These are phyloP conservation scores for Pegea sp. DNA, from an alignment of 23 tunicate species.

Conservation along the genomic window DNA sequence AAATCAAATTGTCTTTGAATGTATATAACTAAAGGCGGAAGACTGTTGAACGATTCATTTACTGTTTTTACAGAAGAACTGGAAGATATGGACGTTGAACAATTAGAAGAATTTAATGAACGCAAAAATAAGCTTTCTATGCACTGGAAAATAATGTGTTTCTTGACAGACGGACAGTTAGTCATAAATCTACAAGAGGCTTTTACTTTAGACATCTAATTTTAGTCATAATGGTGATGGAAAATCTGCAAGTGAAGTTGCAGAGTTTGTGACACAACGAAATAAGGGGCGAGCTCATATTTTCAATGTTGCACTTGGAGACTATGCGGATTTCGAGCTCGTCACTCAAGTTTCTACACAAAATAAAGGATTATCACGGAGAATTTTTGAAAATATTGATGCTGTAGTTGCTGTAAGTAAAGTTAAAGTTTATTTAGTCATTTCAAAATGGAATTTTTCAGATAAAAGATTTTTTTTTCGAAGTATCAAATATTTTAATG, in stretches of 20 bases:
- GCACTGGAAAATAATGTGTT: conserved; percentile 41
- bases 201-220: too few species aligned
- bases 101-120: too few species aligned
- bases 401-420: conserved; percentile 39
- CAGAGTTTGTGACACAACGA: not conserved
- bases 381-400: conserved; percentile 49
- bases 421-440: not conserved
- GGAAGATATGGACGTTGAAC: too few species aligned
- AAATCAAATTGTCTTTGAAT: too few species aligned
- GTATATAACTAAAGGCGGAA: too few species aligned
- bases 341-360: conserved; percentile 20
- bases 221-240: not conserved
- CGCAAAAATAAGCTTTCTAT: not conserved
- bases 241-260: not conserved
- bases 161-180: conserved; percentile 73
- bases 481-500: conserved; percentile 35
- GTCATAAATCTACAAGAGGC: too few species aligned
- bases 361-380: conserved; percentile 38
- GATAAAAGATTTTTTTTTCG: conserved; percentile 46
- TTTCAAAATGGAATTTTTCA: too few species aligned
- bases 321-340: conserved; percentile 26
- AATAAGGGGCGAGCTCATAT: conserved; percentile 27
- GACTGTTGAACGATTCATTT: too few species aligned
- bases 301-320: conserved; percentile 46
- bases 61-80: too few species aligned